Evolutionary conservation across 2,888 invertebrate species (phyloP), one percentile per base, ranked within the genome.

Genomic region (Heliconius ismenius): DNA sequence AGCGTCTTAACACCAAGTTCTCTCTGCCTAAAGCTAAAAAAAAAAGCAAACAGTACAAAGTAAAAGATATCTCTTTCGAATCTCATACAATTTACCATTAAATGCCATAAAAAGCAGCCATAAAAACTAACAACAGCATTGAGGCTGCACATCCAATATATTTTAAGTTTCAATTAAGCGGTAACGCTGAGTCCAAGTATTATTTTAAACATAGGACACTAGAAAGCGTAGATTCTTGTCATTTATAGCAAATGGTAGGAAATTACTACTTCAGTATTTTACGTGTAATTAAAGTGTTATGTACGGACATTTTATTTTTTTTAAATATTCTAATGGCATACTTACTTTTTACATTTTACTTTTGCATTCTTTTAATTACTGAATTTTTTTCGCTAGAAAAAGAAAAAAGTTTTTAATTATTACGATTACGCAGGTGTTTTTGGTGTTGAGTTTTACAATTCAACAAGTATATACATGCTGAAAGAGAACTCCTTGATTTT

Each of bases 191-290:
- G 67, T 67, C 24, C 39, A 69, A 54, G 69, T 70, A 70, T 70
- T 70, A 70, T 70, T 70, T 54, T 70, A 70, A 70, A 70, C 54
- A 54, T 58, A 54, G 70, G 32, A 70, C 32, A 58, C 54, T 28
- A 54, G 54, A 69, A 32, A 58, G 70, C 32, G 32, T 58, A 54
- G 70, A 21, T 70, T 70, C 28, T 54, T 70, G 54, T 32, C 54
- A 32, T 69, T 28, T 32, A 70, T 54, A 70, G n/a, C 58, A 70
- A 54, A 58, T 28, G 32, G 32, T 58, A 32, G n/a, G 54, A 54
- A 70, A 70, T 58, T 54, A 70, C 69, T 32, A 54, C 13, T 32
- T 70, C 21, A 28, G 28, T 49, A 26, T 49, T 69, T 28, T 26
- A 26, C 28, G 54, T 69, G 43, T 69, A 69, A 49, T 69, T 26